Conservation (phyloP, 1,140 invertebrate species). For the Brachionus calyciflorus region DNA sequence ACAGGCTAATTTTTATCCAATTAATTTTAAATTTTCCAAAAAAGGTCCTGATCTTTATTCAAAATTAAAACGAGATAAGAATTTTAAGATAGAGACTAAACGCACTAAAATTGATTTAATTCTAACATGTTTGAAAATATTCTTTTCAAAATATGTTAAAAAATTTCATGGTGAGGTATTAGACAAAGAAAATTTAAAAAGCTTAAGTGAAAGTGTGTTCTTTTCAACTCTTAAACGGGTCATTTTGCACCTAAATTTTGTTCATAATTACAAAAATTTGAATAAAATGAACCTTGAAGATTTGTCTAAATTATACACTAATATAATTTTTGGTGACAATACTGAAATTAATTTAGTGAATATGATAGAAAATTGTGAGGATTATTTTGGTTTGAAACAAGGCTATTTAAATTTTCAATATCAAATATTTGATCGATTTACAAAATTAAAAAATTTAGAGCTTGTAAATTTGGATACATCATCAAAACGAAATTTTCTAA, state of each 20-base stretch:
- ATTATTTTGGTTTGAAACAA: background rate
- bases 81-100: background rate
- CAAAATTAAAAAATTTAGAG: background rate
- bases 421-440: conserved; percentile 10
- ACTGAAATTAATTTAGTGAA: background rate
- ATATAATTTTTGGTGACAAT: background rate
- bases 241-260: background rate
- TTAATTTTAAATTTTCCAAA: conserved; percentile 4
- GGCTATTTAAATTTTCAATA: conserved; percentile 24
- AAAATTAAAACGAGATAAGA: conserved; percentile 7
- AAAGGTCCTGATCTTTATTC: background rate
- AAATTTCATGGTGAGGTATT: background rate
- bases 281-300: conserved; percentile 4
- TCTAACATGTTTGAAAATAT: conserved; percentile 1
- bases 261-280: background rate
- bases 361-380: conserved; percentile 24
- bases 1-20: background rate
- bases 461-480: too few relatives aligned
- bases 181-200: background rate
- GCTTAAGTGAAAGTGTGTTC: background rate
- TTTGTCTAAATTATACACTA: conserved; percentile 1
- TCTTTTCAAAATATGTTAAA: conserved; percentile 23
- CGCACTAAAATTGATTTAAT: background rate
- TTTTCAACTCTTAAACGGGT: conserved; percentile 8
- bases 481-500: conserved; percentile 14